phyloP scores from a whole-genome alignment of 2,888 invertebrate species.

The Leucozona laternaria region DNA sequence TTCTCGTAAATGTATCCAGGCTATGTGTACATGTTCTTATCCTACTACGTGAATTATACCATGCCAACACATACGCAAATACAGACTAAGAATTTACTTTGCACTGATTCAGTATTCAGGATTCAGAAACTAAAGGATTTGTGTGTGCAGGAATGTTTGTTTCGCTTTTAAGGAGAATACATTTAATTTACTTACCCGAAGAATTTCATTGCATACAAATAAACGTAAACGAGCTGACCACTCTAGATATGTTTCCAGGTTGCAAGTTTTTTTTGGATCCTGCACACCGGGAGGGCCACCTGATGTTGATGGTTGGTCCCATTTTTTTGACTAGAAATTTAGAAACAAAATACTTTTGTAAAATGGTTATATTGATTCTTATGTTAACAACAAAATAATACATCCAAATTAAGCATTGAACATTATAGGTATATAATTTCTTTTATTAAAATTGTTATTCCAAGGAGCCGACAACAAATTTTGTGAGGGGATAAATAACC shows the following conservation, averaged over 20 bases:
- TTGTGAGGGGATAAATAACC: too few relatives aligned
- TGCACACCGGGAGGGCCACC: slow-evolving; percentile 81
- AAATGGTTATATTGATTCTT: background rate
- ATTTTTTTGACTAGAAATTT: slow-evolving; percentile 78
- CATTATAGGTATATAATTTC: too few relatives aligned
- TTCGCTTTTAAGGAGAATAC: slow-evolving; percentile 35
- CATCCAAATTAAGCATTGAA: too few relatives aligned
- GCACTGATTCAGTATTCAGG: slow-evolving; percentile 40
- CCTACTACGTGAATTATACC: slow-evolving; percentile 43
- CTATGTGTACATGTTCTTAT: background rate
- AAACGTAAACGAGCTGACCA: slow-evolving; percentile 83
- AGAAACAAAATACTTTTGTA: slow-evolving; percentile 21
- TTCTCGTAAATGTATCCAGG: slow-evolving; percentile 34
- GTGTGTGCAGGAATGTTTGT: slow-evolving; percentile 20
- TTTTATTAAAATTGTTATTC: too few relatives aligned
- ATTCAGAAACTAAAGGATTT: slow-evolving; percentile 36
- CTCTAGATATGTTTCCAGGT: slow-evolving; percentile 83
- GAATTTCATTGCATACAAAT: slow-evolving; percentile 83
- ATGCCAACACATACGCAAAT: slow-evolving; percentile 13
- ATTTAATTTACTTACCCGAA: slow-evolving; percentile 81
- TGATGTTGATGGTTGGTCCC: slow-evolving; percentile 82
- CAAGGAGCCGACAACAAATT: too few relatives aligned
- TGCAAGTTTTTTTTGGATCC: slow-evolving; percentile 83
- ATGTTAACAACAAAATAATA: too few relatives aligned
- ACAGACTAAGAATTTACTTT: slow-evolving; percentile 13